Evolutionary conservation across 2,113 vertebrate genomes (phyloP), one percentile per base, ranked within the genome.

Genomic region (Corydoras sp.): DNA sequence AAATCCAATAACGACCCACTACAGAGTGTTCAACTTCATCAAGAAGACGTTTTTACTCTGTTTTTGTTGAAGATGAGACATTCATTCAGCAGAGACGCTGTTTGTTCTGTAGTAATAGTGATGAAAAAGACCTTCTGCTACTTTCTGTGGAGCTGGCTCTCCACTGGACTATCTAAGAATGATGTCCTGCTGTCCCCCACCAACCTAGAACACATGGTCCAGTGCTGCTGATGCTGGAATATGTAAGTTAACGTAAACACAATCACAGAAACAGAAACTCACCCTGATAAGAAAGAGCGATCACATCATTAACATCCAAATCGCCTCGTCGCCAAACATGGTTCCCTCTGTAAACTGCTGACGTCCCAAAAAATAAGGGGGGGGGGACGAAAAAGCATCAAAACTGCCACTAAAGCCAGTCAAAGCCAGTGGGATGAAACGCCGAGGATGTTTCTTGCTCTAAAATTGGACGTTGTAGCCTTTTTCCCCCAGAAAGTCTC

Each of bases 281-380:
- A 91, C 89, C 87, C 82, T 59, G 74, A 61, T 76, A 29, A 77
- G 82, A 78, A 83, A 86, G 76, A 68, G 82, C 72, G 82, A 72
- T 91, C 89, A 89, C 89, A 89, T 91, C 75, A 86, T 89, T 86
- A 73, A 75, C 76, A 81, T 78, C 78, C 81, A 83, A 85, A 79
- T 84, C 79, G 77, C 82, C 78, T 76, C 79, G 78, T 77, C 77
- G 65, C 82, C 81, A 83, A 88, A 84, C 86, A 85, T 85, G 81
- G 83, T 84, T 80, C 79, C 83, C 79, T 79, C 79, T 83, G 83
- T 72, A 24, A 59, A 83, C 76, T 79, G 81, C 84, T 88, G 83
- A 81, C 77, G 77, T 79, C 65, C 64, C 80, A n/a, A 24, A 24
- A 24, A 69, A 65, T 31, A 10, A 66, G n/a, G 61, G 15, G 50